Base-by-base conservation (phyloP, 2,113 vertebrate genomes). In the Saccopteryx leptura region DNA sequence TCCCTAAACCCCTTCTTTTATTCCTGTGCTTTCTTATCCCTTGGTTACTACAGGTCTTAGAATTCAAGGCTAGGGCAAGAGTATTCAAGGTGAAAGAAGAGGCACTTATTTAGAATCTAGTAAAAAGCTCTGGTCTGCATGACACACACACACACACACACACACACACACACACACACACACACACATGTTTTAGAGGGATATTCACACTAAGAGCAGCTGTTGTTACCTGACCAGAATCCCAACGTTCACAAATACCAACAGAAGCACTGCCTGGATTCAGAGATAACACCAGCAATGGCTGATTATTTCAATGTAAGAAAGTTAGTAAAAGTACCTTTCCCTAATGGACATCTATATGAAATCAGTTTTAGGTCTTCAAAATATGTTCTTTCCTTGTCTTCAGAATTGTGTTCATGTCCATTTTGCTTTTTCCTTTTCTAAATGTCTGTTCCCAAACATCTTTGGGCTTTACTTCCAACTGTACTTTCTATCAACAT, bases 41-140 rank as follows among this genome's bases (percentile, higher is more conserved):
- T 89, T 52, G 48, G 4, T 91, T 82, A 80, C 66, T 72, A 72
- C 3, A 21, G 31, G 23, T 91, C 90, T 94, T 91, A 91, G 82
- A 84, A 90, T 87, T 86, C 48, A 63, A 60, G 7, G 69, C 48
- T 66, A 17, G 4, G 74, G 54, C 19, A n/a, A 23, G 19, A 0
- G 8, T 48, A 92, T 85, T 56, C 54, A 61, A 93, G 52, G 75
- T 54, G 68, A 50, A 26, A 82, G 78, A 82, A 82, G 11, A 7
- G 39, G 2, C 12, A 14, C 12, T 54, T 61, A n/a, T 80, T 94
- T 91, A 83, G 65, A 79, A 79, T 69, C 81, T 79, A 33, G n/a
- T 66, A 72, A 82, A 63, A 91, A 91, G 7, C 14, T 12, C 74
- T 85, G 58, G 14, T 33, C 52, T 69, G 80, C 5, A 8, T 0